Conservation (phyloP, 1,140 invertebrate genomes). For the Tetragnatha versicolor region DNA sequence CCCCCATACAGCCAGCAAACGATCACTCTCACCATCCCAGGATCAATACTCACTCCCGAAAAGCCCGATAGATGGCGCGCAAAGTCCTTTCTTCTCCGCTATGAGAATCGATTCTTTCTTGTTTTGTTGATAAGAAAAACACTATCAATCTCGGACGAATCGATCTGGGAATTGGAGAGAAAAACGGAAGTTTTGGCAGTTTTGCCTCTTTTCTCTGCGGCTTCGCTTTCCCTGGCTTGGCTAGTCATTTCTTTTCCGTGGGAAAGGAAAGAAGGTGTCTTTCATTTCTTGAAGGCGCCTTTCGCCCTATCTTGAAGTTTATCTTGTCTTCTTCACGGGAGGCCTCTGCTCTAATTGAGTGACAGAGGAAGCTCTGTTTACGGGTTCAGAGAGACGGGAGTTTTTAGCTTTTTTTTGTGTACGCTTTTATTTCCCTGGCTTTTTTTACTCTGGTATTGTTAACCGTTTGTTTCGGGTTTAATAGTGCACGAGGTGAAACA, state of each 20-base stretch:
- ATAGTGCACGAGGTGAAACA: no score
- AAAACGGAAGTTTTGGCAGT: conserved; percentile 54
- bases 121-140: conserved; percentile 36
- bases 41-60: background rate
- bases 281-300: background rate
- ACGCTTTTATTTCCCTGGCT: no score
- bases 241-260: conserved; percentile 14
- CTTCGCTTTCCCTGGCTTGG: background rate
- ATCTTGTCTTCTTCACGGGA: no score
- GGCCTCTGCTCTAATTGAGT: no score
- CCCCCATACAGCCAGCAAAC: background rate
- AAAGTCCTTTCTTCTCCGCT: background rate
- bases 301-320: no score
- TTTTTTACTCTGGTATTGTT: no score
- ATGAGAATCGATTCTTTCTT: background rate
- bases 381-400: no score
- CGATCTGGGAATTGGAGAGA: conserved; percentile 50
- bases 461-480: no score
- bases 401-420: no score
- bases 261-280: no score
- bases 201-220: conserved; percentile 10
- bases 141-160: conserved; percentile 48
- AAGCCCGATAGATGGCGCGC: conserved; percentile 28
- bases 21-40: background rate
- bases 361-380: no score